Conservation (phyloP, 2,113 vertebrate genomes). For the Drymodes brunneopygia region DNA sequence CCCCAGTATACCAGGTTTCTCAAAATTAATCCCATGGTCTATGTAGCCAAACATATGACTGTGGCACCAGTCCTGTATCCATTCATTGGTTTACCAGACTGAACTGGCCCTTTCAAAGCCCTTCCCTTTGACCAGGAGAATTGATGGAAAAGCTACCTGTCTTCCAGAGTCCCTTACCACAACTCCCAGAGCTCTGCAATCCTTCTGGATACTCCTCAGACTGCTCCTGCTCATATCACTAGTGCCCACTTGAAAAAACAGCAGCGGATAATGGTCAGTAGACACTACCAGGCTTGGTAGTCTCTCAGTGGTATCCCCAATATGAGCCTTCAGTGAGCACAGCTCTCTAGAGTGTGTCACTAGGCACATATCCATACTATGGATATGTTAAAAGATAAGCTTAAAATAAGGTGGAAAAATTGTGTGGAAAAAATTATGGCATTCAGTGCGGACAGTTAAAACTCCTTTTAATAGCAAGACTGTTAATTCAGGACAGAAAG, state of each 20-base stretch:
- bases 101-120: not conserved
- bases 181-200: not conserved
- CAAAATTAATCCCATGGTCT: not conserved
- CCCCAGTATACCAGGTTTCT: not conserved
- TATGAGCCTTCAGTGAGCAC: not conserved
- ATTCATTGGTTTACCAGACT: not conserved
- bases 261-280: not conserved
- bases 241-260: not conserved
- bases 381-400: not conserved
- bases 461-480: not conserved
- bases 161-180: not conserved
- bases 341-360: not conserved
- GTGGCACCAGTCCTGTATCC: not conserved
- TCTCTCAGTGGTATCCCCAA: not conserved
- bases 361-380: not conserved
- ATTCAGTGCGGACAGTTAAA: not conserved
- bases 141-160: not conserved
- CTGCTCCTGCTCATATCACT: not conserved
- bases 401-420: not conserved
- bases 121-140: not conserved
- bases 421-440: not conserved
- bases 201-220: not conserved
- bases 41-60: not conserved
- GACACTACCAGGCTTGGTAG: rapidly evolving
- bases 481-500: not conserved